Evolutionary conservation across 2,888 invertebrate genomes (phyloP).

Genomic region (Nomada fabriciana): DNA sequence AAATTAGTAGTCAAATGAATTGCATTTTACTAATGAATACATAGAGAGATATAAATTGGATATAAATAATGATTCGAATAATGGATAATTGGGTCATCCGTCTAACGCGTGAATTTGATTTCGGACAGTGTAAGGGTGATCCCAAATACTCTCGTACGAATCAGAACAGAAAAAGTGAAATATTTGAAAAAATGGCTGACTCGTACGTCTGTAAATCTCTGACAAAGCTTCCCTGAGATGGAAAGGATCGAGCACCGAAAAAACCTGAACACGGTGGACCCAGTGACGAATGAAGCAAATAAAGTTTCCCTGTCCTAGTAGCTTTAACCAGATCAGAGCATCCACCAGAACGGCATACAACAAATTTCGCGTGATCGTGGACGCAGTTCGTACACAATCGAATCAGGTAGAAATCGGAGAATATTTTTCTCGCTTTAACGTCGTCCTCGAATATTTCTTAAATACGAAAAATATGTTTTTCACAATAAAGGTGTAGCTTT

Average conservation of each 20-base stretch:
- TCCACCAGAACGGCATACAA: neutral
- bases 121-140: too few relatives aligned
- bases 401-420: neutral
- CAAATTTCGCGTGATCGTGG: constrained; percentile 13
- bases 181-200: neutral
- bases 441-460: too few relatives aligned
- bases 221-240: neutral
- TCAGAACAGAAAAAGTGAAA: neutral
- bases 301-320: neutral
- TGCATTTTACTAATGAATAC: too few relatives aligned
- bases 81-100: neutral
- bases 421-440: neutral
- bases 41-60: too few relatives aligned
- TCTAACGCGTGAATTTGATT: too few relatives aligned
- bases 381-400: neutral
- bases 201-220: constrained; percentile 1
- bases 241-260: neutral
- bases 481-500: too few relatives aligned
- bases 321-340: neutral
- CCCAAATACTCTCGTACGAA: neutral
- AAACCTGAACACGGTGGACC: neutral
- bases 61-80: too few relatives aligned
- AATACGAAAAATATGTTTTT: too few relatives aligned
- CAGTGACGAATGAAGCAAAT: constrained; percentile 30
- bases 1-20: too few relatives aligned